Evolutionary conservation across 1,140 invertebrate species (phyloP).

Genomic region (Meloidogyne chitwoodi): DNA sequence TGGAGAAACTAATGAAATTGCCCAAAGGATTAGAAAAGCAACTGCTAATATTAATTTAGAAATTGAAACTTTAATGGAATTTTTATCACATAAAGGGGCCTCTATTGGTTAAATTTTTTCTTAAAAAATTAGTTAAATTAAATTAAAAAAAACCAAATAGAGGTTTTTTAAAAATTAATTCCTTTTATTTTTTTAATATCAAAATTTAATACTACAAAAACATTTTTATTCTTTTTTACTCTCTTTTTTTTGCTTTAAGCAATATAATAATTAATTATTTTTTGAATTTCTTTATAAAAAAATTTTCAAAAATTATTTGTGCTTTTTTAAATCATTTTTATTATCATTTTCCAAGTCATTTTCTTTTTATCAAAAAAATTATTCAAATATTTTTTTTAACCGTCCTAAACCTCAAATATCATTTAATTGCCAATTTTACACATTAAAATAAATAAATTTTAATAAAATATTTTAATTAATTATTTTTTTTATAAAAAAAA

Average conservation of each 20-base stretch:
- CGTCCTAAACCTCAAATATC: neutral
- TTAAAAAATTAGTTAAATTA: neutral
- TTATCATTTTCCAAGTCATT: neutral
- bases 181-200: too few species aligned
- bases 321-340: neutral
- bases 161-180: neutral
- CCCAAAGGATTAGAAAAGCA: slow-evolving; percentile 56
- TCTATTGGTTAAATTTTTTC: slow-evolving; percentile 29
- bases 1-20: slow-evolving; percentile 59
- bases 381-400: neutral
- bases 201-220: too few species aligned
- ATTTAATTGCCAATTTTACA: neutral
- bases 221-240: too few species aligned
- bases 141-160: too few species aligned
- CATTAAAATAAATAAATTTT: neutral
- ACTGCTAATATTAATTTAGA: slow-evolving; percentile 59
- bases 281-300: too few species aligned
- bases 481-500: too few species aligned
- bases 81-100: slow-evolving; percentile 59
- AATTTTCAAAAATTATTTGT: too few species aligned
- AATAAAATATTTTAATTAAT: neutral
- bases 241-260: too few species aligned
- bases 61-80: slow-evolving; percentile 58
- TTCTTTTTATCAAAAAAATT: neutral
- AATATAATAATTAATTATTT: too few species aligned